Evolutionary conservation across 2,113 vertebrate species (phyloP).

Genomic region (Talpa occidentalis): DNA sequence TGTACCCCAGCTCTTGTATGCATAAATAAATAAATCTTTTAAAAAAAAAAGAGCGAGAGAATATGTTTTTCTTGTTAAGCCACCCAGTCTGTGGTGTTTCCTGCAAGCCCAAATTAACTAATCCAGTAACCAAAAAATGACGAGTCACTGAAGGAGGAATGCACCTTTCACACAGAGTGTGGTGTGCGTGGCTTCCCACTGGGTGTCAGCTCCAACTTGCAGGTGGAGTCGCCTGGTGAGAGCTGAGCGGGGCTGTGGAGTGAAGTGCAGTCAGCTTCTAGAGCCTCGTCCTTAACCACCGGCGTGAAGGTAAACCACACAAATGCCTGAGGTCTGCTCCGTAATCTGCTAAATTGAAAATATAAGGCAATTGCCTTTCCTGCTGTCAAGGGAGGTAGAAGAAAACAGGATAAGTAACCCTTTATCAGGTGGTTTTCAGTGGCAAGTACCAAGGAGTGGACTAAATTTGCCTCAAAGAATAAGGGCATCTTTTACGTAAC

Average conservation of each 20-base stretch:
- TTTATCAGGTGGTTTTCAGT: background rate
- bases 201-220: too few species aligned
- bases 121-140: too few species aligned
- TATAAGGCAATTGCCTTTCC: background rate
- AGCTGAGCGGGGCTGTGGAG: background rate
- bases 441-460: background rate
- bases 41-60: too few species aligned
- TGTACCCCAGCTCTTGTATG: too few species aligned
- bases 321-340: background rate
- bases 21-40: too few species aligned
- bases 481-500: background rate
- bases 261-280: background rate
- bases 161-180: background rate
- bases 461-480: background rate
- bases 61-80: too few species aligned
- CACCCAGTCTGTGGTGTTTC: too few species aligned
- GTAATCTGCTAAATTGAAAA: background rate
- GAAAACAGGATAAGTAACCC: background rate
- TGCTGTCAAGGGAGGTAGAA: background rate
- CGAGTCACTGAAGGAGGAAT: too few species aligned
- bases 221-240: background rate
- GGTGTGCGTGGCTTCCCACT: fast-evolving
- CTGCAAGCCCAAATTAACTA: too few species aligned
- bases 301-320: background rate
- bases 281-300: background rate